Base-by-base conservation (phyloP, 2,888 invertebrate species). In the Rhopalosiphum nymphaeae region DNA sequence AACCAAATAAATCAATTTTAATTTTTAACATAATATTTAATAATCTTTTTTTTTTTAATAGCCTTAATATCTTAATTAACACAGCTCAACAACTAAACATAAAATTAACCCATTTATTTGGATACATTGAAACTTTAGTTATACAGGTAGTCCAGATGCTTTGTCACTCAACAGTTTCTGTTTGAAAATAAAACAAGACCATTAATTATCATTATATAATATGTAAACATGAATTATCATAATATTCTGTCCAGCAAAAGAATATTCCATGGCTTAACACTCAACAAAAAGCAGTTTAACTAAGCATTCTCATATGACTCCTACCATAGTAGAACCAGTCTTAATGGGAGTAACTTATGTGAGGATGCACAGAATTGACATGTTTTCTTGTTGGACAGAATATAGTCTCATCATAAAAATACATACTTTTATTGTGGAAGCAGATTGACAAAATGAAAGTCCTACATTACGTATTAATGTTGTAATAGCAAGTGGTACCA, bases 111-210 rank as follows among this genome's bases (percentile, higher is more conserved):
- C 25, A 86, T 11, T 46, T 57, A 36, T 13, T 86, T n/a, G 25
- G 25, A n/a, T 56, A 86, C 44, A 86, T 91, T 5, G 13, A 13
- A 21, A 67, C 46, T 53, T 49, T 16, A 86, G 36, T 46, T 91
- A 94, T 25, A 61, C 61, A 13, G 94, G 94, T 11, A 91, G 53
- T 86, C 94, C 94, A 87, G 90, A 94, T 49, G 94, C 94, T 91
- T 91, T 94, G 53, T 53, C 10, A 44, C 49, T 87, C 44, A 94
- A 91, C 11, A 91, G 3, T 67, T 86, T 94, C 94, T 94, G 49
- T 91, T 49, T 21, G 25, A 92, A 92, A 92, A 88, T 67, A 92
- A 56, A 85, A 91, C 4, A 91, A 57, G 26, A 25, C 25, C 13
- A 67, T 49, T 94, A 49, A 85, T 49, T 61, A 85, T 46, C 78